Evolutionary conservation across 1,140 invertebrate species (phyloP).

Genomic region (Drosophila jambulina): DNA sequence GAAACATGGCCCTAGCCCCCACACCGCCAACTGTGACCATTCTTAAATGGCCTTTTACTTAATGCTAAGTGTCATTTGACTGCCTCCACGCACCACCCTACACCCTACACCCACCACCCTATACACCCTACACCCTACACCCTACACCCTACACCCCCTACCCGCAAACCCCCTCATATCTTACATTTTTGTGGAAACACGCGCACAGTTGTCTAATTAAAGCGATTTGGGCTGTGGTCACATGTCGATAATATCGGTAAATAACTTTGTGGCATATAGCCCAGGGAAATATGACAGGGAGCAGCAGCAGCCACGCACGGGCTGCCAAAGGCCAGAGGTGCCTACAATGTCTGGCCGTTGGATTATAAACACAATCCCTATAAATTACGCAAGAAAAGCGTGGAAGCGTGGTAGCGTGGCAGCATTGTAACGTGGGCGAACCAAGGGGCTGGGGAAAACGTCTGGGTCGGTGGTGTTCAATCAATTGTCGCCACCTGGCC

Average conservation of each 20-base stretch:
- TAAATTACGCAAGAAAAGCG: constrained; percentile 42
- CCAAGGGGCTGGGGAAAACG: neutral
- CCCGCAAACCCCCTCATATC: neutral
- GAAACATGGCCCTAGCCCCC: constrained; percentile 32
- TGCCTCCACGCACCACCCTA: constrained; percentile 3
- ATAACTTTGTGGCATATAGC: constrained; percentile 29
- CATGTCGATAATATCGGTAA: constrained; percentile 49
- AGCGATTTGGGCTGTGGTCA: constrained; percentile 26
- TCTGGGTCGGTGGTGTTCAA: constrained; percentile 20
- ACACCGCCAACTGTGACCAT: constrained; percentile 13
- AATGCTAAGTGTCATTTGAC: constrained; percentile 74
- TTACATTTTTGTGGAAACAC: neutral
- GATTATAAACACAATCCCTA: constrained; percentile 34
- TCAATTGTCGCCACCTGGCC: constrained; percentile 49
- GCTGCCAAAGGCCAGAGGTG: neutral
- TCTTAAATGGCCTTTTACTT: constrained; percentile 82
- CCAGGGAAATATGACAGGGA: constrained; percentile 24
- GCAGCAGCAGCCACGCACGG: neutral
- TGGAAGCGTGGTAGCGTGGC: neutral
- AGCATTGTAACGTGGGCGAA: neutral
- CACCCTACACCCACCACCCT: neutral
- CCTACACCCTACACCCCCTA: neutral
- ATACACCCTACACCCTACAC: neutral
- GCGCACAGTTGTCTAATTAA: constrained; percentile 50
- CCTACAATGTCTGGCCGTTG: neutral